A percentile compares a stretch with the other conserved stretches of the same genome.
Evolutionary conservation across 2,113 vertebrate genomes (phyloP).

Genomic region (Psilopsiagon aymara): DNA sequence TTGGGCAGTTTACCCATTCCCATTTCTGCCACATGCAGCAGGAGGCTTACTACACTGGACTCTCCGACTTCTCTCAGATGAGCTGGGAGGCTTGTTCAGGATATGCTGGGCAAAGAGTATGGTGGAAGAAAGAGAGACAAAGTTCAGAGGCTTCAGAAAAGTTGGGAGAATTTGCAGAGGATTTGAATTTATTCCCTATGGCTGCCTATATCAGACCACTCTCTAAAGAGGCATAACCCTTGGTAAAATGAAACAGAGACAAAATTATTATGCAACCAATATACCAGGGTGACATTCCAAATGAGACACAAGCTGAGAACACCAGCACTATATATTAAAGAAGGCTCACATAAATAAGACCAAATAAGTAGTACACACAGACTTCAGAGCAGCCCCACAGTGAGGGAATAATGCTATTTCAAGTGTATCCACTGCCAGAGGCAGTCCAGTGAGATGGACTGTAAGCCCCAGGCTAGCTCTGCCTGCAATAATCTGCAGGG

Average conservation of each 20-base stretch:
- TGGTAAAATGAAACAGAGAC: neutral
- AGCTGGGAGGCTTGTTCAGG: neutral
- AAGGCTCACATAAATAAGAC: neutral
- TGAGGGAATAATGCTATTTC: neutral
- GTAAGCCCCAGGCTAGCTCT: neutral
- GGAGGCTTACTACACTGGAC: neutral
- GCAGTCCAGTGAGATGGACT: neutral
- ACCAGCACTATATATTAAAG: neutral
- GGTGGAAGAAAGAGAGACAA: neutral
- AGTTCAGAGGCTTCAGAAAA: neutral
- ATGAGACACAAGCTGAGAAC: neutral
- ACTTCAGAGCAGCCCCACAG: neutral
- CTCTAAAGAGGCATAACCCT: neutral
- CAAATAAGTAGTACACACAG: neutral
- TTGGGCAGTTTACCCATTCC: neutral
- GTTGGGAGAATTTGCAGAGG: neutral
- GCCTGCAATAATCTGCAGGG: slow-evolving; percentile 47
- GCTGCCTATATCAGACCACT: neutral
- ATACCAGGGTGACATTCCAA: neutral
- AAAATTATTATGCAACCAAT: neutral
- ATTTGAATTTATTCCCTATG: neutral
- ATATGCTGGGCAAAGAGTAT: neutral
- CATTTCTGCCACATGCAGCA: neutral
- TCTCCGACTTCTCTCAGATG: neutral
- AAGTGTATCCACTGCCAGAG: neutral